Base-by-base conservation (phyloP, 1,140 invertebrate genomes). In the Probaryconus sp. region DNA sequence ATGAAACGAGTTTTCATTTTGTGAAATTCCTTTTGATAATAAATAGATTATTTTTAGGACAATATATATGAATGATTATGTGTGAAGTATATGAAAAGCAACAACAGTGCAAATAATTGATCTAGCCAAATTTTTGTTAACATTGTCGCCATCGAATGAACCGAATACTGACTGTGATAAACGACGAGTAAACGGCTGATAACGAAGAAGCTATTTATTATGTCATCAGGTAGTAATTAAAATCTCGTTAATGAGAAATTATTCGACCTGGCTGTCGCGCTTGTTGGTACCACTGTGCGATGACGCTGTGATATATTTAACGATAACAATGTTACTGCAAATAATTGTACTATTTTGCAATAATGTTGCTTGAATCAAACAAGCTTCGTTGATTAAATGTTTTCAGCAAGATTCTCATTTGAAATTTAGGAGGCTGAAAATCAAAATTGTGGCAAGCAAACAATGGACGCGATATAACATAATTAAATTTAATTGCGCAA, bases 201-300 rank as follows among this genome's bases (percentile, higher is more conserved):
- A 65, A 65, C 69, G 69, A 65, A 38, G 40, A 11, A 45, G 21
- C 53, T 65, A 72, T 72, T 72, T 72, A 60, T 65, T 65, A 47
- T 55, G 47, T 65, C 69, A 60, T 61, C 61, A 55, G 69, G 45
- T 60, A 47, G 69, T 72, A 65, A 67, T 74, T 74, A 74, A 74
- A 74, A 74, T 56, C 55, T 63, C 56, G 50, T 74, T 74, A 68
- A 74, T 74, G 50, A 74, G 63, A 74, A 68, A 74, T 63, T 74
- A 74, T 68, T 68, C 48, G 55, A 40, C 61, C 47, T 21, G 45
- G 31, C 9, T 30, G 60, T 53, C 47, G 53, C 37, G 17, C 53
- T 69, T 20, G 42, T 50, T 24, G 14, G 30, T 55, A 47, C 48
- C 48, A 47, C 21, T 14, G 14, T 11, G 26, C 16, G 5, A 6